Evolutionary conservation across 2,113 vertebrate genomes (phyloP).

Genomic region (Pyrgilauda ruficollis): DNA sequence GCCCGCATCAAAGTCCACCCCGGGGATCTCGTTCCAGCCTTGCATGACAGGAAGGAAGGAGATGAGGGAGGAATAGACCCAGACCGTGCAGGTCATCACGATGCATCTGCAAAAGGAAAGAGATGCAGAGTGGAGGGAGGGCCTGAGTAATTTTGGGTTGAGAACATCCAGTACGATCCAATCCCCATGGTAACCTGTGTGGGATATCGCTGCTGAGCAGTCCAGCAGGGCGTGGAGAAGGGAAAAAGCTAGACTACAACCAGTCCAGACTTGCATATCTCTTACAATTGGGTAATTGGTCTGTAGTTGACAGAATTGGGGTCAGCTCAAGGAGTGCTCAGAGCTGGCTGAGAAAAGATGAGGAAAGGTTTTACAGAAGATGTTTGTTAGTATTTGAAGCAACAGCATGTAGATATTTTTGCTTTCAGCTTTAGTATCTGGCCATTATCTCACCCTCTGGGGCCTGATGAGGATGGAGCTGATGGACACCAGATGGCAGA

Average conservation of each 20-base stretch:
- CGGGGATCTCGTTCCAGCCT: constrained; percentile 76
- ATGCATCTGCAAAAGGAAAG: constrained; percentile 59
- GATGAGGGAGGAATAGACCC: constrained; percentile 74
- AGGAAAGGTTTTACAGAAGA: not conserved
- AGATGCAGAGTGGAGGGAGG: not conserved
- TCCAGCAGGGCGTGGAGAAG: not conserved
- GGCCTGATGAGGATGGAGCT: not conserved
- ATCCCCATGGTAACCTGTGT: constrained; percentile 12
- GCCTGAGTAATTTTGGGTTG: not conserved
- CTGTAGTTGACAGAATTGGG: not conserved
- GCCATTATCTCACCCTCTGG: not conserved
- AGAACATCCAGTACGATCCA: not conserved
- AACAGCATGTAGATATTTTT: not conserved
- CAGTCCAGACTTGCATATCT: not conserved
- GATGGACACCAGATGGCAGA: not conserved
- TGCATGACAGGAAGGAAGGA: constrained; percentile 75
- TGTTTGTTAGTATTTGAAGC: not conserved
- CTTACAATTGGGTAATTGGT: not conserved
- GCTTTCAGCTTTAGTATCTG: not conserved
- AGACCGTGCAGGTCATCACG: constrained; percentile 71
- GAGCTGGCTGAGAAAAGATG: not conserved
- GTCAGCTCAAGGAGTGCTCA: not conserved
- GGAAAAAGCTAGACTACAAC: not conserved
- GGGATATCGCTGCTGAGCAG: not conserved
- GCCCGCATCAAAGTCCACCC: constrained; percentile 57